Conservation (phyloP, 2,888 invertebrate species). For the Macaria liturata region DNA sequence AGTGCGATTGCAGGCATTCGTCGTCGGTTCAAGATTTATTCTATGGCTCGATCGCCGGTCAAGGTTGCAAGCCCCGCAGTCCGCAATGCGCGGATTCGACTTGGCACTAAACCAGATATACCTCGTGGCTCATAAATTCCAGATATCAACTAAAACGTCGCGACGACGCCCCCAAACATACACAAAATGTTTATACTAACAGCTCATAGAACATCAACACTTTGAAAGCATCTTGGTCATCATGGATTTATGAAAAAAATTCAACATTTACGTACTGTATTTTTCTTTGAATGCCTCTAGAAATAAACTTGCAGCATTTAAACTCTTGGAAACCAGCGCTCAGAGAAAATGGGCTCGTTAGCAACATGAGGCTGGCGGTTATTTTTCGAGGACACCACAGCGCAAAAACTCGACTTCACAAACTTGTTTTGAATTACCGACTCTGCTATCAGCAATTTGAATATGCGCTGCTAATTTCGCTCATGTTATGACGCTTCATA, state of each 20-base stretch:
- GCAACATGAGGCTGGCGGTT: conserved; percentile 67
- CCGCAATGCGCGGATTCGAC: conserved; percentile 52
- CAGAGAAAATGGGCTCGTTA: conserved; percentile 55
- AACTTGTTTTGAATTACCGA: conserved; percentile 55
- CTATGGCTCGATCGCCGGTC: conserved; percentile 60
- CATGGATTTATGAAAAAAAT: too few species aligned
- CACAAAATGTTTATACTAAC: too few species aligned
- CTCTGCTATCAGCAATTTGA: conserved; percentile 37
- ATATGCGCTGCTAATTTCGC: conserved; percentile 49
- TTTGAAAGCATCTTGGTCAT: too few species aligned
- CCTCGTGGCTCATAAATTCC: conserved; percentile 41
- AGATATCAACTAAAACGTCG: conserved; percentile 27
- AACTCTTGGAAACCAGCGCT: too few species aligned
- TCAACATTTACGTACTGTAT: too few species aligned
- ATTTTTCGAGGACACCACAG: conserved; percentile 71
- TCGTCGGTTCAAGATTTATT: conserved; percentile 50
- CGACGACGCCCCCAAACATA: conserved; percentile 8
- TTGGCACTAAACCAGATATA: conserved; percentile 68
- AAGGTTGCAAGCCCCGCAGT: conserved; percentile 76
- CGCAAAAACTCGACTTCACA: conserved; percentile 62
- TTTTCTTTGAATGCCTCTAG: too few species aligned
- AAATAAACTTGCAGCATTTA: too few species aligned
- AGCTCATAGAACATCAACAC: too few species aligned
- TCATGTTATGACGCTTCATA: conserved; percentile 43
- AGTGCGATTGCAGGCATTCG: conserved; percentile 39